Conservation (phyloP, 2,888 invertebrate species). For the Synergus gifuensis region DNA sequence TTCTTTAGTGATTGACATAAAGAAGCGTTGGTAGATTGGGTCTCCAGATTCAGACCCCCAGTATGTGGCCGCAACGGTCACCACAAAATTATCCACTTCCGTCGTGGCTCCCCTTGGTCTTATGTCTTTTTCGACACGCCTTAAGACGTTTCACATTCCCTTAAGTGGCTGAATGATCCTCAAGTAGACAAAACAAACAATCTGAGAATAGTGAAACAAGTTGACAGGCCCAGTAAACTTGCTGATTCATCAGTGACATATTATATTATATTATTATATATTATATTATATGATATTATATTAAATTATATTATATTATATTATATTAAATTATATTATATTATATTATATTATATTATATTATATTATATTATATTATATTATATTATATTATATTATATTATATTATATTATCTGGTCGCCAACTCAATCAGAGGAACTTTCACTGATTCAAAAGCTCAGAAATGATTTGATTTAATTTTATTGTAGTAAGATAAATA, state of each 20-base stretch:
- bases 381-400: too few species aligned
- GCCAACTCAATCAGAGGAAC: too few species aligned
- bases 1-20: slow-evolving; percentile 32
- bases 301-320: too few species aligned
- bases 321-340: too few species aligned
- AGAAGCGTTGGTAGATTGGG: slow-evolving; percentile 23
- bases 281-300: too few species aligned
- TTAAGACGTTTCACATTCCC: slow-evolving; percentile 32
- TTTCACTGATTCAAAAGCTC: too few species aligned
- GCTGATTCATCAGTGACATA: background rate
- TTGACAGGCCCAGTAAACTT: background rate
- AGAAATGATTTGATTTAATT: background rate
- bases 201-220: background rate
- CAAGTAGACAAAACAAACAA: background rate
- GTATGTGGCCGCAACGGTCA: slow-evolving; percentile 24
- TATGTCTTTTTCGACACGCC: slow-evolving; percentile 12
- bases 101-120: slow-evolving; percentile 15
- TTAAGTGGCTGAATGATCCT: background rate
- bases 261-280: too few species aligned
- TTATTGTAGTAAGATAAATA: background rate
- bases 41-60: slow-evolving; percentile 28
- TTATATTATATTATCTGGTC: too few species aligned
- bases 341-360: too few species aligned
- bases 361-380: too few species aligned
- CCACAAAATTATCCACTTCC: slow-evolving; percentile 36